Evolutionary conservation across 2,797 vertebrate genomes (phyloP).

Genomic region (Tachyglossus aculeatus): DNA sequence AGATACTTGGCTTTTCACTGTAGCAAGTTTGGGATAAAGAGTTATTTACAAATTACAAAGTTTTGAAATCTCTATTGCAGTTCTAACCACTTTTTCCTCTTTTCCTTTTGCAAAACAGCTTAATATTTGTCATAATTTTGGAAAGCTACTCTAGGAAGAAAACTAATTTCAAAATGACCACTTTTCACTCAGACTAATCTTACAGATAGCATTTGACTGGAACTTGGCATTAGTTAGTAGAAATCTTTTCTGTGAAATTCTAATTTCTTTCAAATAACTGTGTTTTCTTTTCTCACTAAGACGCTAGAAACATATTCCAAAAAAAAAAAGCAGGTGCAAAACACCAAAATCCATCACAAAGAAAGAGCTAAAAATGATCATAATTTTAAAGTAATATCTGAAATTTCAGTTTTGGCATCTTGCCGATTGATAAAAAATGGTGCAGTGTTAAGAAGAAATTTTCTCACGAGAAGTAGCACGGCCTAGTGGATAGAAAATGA

Average conservation of each 20-base stretch:
- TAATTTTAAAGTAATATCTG: background rate
- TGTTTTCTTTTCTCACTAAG: background rate
- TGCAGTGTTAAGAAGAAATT: background rate
- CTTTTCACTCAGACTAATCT: background rate
- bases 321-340: constrained; percentile 10
- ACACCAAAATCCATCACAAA: background rate
- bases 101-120: background rate
- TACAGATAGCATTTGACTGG: background rate
- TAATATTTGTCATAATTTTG: background rate
- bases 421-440: background rate
- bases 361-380: constrained; percentile 10
- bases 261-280: background rate
- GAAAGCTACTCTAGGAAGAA: constrained; percentile 18
- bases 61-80: background rate
- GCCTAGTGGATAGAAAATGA: too few species aligned
- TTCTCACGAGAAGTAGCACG: background rate
- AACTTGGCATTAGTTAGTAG: background rate
- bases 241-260: constrained; percentile 9
- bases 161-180: background rate
- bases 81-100: constrained; percentile 9
- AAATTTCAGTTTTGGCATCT: constrained; percentile 6
- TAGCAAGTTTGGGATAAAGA: too few species aligned
- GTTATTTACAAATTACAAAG: constrained; percentile 2
- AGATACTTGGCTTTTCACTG: too few species aligned
- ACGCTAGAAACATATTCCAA: constrained; percentile 15